phyloP scores from a whole-genome alignment of 2,888 invertebrate species.

The Tenthredo notha region DNA sequence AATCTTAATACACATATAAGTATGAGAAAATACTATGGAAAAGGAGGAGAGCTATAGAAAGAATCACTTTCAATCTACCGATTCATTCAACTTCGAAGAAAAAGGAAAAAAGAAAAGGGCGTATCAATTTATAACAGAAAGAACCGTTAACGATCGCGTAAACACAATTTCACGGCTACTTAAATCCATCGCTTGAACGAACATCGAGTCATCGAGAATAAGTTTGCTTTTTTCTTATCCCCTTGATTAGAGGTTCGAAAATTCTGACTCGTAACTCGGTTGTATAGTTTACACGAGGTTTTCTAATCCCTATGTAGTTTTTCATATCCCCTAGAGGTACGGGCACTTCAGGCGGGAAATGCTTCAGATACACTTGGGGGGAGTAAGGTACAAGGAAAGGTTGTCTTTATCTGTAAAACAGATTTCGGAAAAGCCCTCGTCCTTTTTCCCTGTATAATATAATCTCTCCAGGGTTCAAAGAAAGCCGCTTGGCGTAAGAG shows the following conservation, averaged over 20 bases:
- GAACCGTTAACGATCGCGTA: conserved; percentile 40
- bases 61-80: conserved; percentile 24
- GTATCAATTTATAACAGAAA: conserved; percentile 4
- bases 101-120: background rate
- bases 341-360: background rate
- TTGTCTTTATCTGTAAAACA: conserved; percentile 13
- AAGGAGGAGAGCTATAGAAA: background rate
- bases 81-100: conserved; percentile 13
- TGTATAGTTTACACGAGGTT: background rate
- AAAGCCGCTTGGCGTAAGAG: background rate
- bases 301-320: background rate
- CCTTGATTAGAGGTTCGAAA: background rate
- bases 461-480: background rate
- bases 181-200: conserved; percentile 27
- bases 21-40: background rate
- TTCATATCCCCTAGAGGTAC: background rate
- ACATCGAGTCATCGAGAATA: conserved; percentile 6
- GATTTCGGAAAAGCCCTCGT: conserved; percentile 22
- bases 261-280: conserved; percentile 1
- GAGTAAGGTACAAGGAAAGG: background rate
- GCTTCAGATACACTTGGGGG: background rate
- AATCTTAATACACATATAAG: background rate
- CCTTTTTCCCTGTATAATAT: background rate
- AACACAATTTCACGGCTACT: conserved; percentile 34
- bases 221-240: background rate